Evolutionary conservation across 2,113 vertebrate genomes (phyloP).

Genomic region (Manacus vitellinus): DNA sequence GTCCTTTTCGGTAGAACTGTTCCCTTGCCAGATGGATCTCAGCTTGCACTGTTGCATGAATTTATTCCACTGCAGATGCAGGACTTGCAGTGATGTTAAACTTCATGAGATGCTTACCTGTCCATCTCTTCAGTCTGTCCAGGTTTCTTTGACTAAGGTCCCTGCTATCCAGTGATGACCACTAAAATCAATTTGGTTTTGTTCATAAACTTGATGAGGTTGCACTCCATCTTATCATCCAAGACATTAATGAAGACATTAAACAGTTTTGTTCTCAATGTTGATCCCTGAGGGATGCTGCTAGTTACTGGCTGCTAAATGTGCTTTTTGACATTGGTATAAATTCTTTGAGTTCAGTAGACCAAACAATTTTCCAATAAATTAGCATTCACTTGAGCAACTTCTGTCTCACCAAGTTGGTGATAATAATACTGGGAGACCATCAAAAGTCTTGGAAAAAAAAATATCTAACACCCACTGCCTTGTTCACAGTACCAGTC

Average conservation of each 20-base stretch:
- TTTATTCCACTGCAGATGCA: not conserved
- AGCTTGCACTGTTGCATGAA: not conserved
- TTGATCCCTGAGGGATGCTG: not conserved
- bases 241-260: not conserved
- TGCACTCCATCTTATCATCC: not conserved
- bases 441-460: not conserved
- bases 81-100: not conserved
- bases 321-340: not conserved
- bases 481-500: not conserved
- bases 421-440: not conserved
- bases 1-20: not conserved
- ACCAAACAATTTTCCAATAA: not conserved
- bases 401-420: not conserved
- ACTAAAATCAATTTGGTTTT: not conserved
- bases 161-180: not conserved
- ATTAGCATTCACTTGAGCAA: not conserved
- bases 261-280: not conserved
- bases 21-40: not conserved
- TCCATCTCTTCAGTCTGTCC: not conserved
- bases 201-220: not conserved
- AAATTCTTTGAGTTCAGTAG: not conserved
- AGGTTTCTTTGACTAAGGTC: not conserved
- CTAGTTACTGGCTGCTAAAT: not conserved
- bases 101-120: not conserved
- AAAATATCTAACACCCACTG: not conserved